Base-by-base conservation (phyloP, 2,797 vertebrate species). In the Borostomias antarcticus region DNA sequence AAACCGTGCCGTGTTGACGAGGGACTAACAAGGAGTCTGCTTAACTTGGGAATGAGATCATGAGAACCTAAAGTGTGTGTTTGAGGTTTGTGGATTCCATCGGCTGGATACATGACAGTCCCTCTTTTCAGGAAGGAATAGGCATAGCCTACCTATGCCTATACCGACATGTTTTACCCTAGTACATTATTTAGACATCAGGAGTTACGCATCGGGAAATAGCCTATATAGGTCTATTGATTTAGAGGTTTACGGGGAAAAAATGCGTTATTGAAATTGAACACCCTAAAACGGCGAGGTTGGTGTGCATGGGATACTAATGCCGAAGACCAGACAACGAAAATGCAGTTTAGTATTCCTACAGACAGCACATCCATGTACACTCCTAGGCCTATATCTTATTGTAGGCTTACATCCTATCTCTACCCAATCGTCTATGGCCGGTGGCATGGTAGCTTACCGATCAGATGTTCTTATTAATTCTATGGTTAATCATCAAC, bases 41-140 rank as follows among this genome's bases (percentile, higher is more conserved):
- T 89, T 89, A 88, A 89, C 86, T 88, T 89, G 86, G 89, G 89
- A 87, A 90, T 90, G 82, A 91, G 89, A 89, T 88, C 86, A 88
- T 81, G 88, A 86, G 82, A 78, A 70, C 62, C 74, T 75, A 26
- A 70, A 79, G 28, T 30, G 58, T 61, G 47, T 86, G 86, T 88
- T 87, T 88, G 84, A 86, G 83, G 82, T 85, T 82, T 83, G 80
- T 73, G 81, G 78, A 85, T 85, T 87, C 81, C 61, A 72, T 69
- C 8, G 28, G 25, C 19, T 15, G 28, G 5, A 23, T 8, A 23
- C 45, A 23, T 15, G 23, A 5, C 15, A 9, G n/a, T 47, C 28
- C 7, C 21, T 45, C 15, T 10, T 2, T 58, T 23, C 19, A 35
- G n/a, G n/a, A n/a, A 45, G 40, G n/a, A 45, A 17, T 17, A 13